These are phyloP conservation scores for Shinisaurus crocodilurus DNA, from an alignment of 2,113 vertebrate species.

Conservation along the genomic window DNA sequence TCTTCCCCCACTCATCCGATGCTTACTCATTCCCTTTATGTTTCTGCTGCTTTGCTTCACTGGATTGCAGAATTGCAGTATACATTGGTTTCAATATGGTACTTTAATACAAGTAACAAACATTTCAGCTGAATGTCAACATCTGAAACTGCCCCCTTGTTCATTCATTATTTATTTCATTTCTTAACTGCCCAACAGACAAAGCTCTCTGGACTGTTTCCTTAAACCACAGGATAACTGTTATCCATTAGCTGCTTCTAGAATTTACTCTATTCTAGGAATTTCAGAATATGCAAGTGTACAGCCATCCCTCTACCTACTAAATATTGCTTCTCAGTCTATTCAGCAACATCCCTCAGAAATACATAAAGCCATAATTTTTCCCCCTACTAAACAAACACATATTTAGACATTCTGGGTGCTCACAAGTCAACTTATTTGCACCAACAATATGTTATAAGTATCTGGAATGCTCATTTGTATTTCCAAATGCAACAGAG, in stretches of 20 bases:
- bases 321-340: not conserved
- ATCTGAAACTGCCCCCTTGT: conserved; percentile 1
- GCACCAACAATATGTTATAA: not conserved
- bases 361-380: not conserved
- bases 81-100: not conserved
- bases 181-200: no score
- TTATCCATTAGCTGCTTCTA: no score
- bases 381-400: not conserved
- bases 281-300: not conserved
- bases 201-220: no score
- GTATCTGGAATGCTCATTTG: not conserved
- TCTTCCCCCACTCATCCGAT: not conserved
- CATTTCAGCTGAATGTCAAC: not conserved
- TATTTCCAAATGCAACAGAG: not conserved
- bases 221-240: not conserved
- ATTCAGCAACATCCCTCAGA: not conserved
- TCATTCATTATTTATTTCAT: no score
- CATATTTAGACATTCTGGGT: not conserved
- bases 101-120: not conserved
- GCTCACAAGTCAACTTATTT: not conserved
- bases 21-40: not conserved
- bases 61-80: not conserved
- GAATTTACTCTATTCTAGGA: not conserved
- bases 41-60: not conserved
- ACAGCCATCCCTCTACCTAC: not conserved